Base-by-base conservation (phyloP, 2,888 invertebrate genomes). In the Timema podura region DNA sequence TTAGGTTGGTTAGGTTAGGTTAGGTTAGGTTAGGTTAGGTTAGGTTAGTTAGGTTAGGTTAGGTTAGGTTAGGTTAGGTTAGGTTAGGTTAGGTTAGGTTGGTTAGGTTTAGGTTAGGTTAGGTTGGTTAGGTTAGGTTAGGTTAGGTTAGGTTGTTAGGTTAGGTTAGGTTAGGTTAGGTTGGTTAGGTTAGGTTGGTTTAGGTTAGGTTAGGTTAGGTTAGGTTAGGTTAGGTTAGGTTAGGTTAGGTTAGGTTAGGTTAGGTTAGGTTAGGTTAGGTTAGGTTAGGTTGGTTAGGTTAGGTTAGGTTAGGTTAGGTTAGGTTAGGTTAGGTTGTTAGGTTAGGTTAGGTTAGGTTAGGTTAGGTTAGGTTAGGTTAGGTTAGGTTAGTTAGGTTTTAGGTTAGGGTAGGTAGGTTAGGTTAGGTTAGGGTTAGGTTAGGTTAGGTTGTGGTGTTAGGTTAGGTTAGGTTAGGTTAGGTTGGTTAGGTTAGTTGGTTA, bases 401-500 rank as follows among this genome's bases (percentile, higher is more conserved):
- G 71, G 71, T 71, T 71, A 68, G 71, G 71, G 68, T 71, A 68
- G 71, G 71, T 71, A 65, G 68, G 65, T 47, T 71, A 67, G 65
- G 68, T 57, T 65, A 65, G 57, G 68, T 68, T 65, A 68, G 64
- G 74, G 74, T 75, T 74, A 73, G 74, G 74, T 74, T 73, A 74
- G 74, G 74, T 74, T 73, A 74, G 73, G 73, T 74, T 73, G 70
- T n/a, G n/a, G n/a, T 73, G 71, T 69, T 71, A 66, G 71, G 71
- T 69, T 71, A 66, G 71, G 71, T 71, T 69, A 69, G 71, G 71
- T 69, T 68, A 69, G 74, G 74, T 74, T 74, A 74, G 74, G 73
- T 74, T 73, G 74, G 73, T 73, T 75, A 75, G 76, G 76, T 75
- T 75, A 74, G n/a, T n/a, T n/a, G n/a, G n/a, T n/a, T n/a, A n/a